phyloP scores from a whole-genome alignment of 2,797 vertebrate genomes.

The Iguana delicatissima region DNA sequence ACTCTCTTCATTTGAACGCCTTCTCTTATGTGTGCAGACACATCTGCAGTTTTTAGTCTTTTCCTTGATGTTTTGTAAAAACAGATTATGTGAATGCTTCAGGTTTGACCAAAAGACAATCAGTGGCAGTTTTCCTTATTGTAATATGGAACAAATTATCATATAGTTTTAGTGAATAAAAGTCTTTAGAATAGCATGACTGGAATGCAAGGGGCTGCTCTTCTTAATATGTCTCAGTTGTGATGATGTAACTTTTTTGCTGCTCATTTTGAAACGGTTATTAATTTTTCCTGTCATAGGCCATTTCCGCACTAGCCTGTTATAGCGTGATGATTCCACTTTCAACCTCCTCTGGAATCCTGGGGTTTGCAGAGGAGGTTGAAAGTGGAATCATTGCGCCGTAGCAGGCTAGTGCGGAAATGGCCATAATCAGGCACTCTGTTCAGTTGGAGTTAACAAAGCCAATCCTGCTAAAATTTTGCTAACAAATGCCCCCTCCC shows the following conservation, averaged over 20 bases:
- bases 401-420: too few relatives aligned
- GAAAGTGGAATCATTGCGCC: too few relatives aligned
- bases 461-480: too few relatives aligned
- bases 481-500: too few relatives aligned
- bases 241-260: not conserved
- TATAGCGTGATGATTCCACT: too few relatives aligned
- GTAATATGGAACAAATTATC: not conserved
- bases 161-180: not conserved
- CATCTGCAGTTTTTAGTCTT: not conserved
- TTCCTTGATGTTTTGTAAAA: not conserved
- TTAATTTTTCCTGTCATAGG: too few relatives aligned
- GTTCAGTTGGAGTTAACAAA: too few relatives aligned
- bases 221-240: not conserved
- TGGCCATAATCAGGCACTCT: too few relatives aligned
- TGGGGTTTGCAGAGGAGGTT: too few relatives aligned
- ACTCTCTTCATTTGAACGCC: not conserved
- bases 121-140: not conserved
- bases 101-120: not conserved
- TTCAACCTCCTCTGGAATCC: too few relatives aligned
- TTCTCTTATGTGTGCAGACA: not conserved
- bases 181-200: not conserved
- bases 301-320: too few relatives aligned
- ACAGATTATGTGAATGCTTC: not conserved
- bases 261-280: not conserved
- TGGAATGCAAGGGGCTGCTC: not conserved